These are phyloP conservation scores for Vulpes lagopus DNA, from an alignment of 2,113 vertebrate genomes.

Conservation along the genomic window DNA sequence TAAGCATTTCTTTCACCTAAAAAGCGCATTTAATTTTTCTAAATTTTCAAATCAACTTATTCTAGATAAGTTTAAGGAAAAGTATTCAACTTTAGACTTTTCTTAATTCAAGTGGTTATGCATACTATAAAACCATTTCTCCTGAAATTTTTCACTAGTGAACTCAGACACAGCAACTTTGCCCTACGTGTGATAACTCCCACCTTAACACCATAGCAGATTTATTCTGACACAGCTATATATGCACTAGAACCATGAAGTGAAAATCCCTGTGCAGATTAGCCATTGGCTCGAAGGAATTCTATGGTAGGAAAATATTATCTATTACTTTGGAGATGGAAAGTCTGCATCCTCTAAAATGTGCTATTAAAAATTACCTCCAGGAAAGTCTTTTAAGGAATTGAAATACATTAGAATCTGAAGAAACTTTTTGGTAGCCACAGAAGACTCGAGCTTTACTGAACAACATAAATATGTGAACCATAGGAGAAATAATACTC, in stretches of 20 bases:
- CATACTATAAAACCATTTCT: not conserved
- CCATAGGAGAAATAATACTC: not conserved
- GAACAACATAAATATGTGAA: not conserved
- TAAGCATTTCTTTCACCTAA: slow-evolving; percentile 16
- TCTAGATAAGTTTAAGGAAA: not conserved
- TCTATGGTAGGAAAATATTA: not conserved
- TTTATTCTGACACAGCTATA: not conserved
- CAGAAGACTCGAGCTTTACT: not conserved
- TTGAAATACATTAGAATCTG: not conserved
- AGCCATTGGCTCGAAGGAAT: not conserved
- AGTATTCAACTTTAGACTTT: not conserved
- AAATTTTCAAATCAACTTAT: slow-evolving; percentile 17
- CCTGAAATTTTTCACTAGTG: not conserved
- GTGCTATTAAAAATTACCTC: not conserved
- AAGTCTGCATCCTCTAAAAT: not conserved
- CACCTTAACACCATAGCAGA: not conserved
- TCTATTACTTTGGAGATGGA: not conserved
- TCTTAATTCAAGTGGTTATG: not conserved
- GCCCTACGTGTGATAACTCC: no score
- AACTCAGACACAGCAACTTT: not conserved
- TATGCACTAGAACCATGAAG: not conserved
- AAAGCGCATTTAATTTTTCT: not conserved
- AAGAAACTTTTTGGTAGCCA: not conserved
- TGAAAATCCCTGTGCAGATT: not conserved
- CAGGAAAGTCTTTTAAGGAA: not conserved